phyloP scores from a whole-genome alignment of 2,888 invertebrate genomes.

The Scaptomyza flava region DNA sequence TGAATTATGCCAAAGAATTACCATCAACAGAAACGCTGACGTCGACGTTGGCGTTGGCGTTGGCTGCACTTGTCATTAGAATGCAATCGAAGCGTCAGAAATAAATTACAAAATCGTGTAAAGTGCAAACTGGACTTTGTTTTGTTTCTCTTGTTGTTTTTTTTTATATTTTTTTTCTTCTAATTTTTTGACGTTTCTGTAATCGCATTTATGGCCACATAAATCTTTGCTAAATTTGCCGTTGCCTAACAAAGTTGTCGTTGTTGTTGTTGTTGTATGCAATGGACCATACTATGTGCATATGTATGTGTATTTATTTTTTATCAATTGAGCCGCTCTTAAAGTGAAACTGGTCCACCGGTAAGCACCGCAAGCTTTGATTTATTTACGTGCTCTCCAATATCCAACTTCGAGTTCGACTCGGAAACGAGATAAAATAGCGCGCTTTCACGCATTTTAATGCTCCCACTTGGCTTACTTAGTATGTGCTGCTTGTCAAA shows the following conservation, averaged over 20 bases:
- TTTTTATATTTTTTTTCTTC: constrained; percentile 6
- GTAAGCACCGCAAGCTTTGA: constrained; percentile 61
- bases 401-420: constrained; percentile 27
- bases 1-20: constrained; percentile 62
- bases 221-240: constrained; percentile 75
- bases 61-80: constrained; percentile 73
- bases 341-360: constrained; percentile 66
- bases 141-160: constrained; percentile 20
- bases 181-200: constrained; percentile 67
- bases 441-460: constrained; percentile 75
- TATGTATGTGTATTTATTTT: constrained; percentile 17
- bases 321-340: constrained; percentile 55
- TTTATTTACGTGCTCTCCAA: constrained; percentile 70
- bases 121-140: constrained; percentile 72
- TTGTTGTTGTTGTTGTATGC: constrained; percentile 20
- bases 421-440: constrained; percentile 62
- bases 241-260: constrained; percentile 73
- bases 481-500: constrained; percentile 11
- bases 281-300: background rate
- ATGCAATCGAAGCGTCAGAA: constrained; percentile 78
- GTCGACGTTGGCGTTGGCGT: constrained; percentile 17
- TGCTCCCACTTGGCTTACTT: constrained; percentile 26
- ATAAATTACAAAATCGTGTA: constrained; percentile 82
- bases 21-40: constrained; percentile 22
- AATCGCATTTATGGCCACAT: constrained; percentile 81